Conservation (phyloP, 2,113 vertebrate species). For the Hippopotamus amphibius region DNA sequence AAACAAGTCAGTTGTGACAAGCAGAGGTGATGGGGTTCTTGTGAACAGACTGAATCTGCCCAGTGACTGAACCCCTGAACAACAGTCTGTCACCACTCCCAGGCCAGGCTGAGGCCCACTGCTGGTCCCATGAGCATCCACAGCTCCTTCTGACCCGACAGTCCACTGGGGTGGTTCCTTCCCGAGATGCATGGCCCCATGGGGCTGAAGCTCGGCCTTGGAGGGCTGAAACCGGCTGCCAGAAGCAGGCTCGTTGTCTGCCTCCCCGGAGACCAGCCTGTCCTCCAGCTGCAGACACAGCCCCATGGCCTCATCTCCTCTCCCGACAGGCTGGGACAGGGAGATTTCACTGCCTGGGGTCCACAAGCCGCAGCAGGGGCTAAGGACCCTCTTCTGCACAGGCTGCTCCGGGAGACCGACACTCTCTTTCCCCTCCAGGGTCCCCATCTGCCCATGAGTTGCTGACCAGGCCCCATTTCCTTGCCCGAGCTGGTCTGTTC, state of each 20-base stretch:
- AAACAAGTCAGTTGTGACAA: constrained; percentile 68
- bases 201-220: not conserved
- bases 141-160: not conserved
- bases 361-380: too few species aligned
- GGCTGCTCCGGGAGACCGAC: rapidly evolving
- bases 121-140: not conserved
- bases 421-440: not conserved
- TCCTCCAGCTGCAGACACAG: not conserved
- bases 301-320: rapidly evolving
- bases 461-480: not conserved
- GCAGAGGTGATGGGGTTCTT: constrained; percentile 45
- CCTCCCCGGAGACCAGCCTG: not conserved
- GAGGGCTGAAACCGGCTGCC: not conserved
- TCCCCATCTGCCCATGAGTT: not conserved
- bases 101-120: constrained; percentile 52
- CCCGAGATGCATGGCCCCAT: not conserved
- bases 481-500: not conserved
- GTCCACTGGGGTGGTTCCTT: not conserved
- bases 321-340: not conserved
- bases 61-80: constrained; percentile 79
- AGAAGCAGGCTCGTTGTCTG: not conserved
- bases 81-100: constrained; percentile 61
- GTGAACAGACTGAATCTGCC: constrained; percentile 53
- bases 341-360: not conserved
- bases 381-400: too few species aligned